Conservation (phyloP, 2,888 invertebrate species). For the Stictocephala bisonia region DNA sequence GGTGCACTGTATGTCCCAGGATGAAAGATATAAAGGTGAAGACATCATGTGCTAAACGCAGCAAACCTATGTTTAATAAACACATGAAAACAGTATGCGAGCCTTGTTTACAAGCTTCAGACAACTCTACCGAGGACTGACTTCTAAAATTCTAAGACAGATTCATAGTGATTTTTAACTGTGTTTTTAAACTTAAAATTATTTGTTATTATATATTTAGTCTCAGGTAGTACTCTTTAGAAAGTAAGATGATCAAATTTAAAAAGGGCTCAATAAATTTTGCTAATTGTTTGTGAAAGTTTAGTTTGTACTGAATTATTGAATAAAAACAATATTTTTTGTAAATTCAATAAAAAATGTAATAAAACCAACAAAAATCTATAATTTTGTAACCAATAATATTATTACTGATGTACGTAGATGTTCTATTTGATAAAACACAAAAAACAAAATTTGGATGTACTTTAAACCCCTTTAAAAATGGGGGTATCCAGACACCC, state of each 20-base stretch:
- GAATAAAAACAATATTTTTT: too few relatives aligned
- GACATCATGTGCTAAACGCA: neutral
- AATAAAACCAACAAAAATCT: too few relatives aligned
- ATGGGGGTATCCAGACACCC: neutral
- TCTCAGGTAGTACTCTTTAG: too few relatives aligned
- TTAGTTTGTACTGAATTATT: too few relatives aligned
- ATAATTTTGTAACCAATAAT: too few relatives aligned
- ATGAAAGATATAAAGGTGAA: too few relatives aligned
- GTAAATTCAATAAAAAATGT: too few relatives aligned
- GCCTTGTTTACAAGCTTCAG: neutral
- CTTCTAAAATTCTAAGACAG: neutral
- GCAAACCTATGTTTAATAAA: conserved; percentile 2
- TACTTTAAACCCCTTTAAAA: too few relatives aligned
- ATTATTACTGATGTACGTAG: too few relatives aligned
- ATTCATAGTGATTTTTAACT: neutral
- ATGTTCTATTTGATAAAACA: neutral
- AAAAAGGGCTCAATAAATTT: too few relatives aligned
- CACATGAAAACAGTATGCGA: neutral
- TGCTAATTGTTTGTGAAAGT: too few relatives aligned
- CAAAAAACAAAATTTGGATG: neutral
- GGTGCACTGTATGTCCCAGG: conserved; percentile 10
- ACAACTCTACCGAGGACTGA: neutral
- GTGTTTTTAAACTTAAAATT: neutral
- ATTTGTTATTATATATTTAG: neutral
- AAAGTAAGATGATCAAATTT: too few relatives aligned